phyloP scores from a whole-genome alignment of 2,113 vertebrate genomes.

The Pavo muticus region DNA sequence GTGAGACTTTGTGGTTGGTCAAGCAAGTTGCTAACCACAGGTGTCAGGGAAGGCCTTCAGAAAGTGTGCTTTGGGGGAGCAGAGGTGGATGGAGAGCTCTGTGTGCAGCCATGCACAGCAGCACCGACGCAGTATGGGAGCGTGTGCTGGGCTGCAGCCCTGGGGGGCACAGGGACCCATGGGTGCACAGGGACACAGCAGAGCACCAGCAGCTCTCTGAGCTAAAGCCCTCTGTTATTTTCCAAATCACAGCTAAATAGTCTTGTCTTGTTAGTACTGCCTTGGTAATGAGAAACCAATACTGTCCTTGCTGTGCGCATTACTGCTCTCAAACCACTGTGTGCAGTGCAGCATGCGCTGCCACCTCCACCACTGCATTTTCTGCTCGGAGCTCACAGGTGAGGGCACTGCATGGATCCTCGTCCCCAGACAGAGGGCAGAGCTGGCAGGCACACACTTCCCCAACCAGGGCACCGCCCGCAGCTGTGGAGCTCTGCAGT shows the following conservation, averaged over 20 bases:
- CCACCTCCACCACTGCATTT: accelerated
- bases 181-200: background rate
- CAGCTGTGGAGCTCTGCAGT: background rate
- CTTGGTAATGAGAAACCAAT: background rate
- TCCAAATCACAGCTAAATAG: background rate
- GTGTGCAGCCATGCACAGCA: no score
- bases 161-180: no score
- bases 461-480: background rate
- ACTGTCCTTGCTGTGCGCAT: accelerated
- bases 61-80: background rate
- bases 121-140: no score
- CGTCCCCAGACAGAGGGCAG: background rate
- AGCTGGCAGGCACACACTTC: accelerated
- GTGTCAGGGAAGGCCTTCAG: no score
- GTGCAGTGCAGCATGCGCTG: accelerated
- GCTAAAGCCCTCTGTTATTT: accelerated
- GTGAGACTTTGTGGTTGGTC: no score
- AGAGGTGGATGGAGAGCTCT: background rate
- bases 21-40: no score
- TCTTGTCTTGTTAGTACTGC: background rate
- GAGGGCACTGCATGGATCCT: background rate
- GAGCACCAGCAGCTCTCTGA: background rate
- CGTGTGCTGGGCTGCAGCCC: background rate
- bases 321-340: no score
- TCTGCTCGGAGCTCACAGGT: background rate